Conservation (phyloP, 1,140 invertebrate genomes). For the Phocides pigmalion region DNA sequence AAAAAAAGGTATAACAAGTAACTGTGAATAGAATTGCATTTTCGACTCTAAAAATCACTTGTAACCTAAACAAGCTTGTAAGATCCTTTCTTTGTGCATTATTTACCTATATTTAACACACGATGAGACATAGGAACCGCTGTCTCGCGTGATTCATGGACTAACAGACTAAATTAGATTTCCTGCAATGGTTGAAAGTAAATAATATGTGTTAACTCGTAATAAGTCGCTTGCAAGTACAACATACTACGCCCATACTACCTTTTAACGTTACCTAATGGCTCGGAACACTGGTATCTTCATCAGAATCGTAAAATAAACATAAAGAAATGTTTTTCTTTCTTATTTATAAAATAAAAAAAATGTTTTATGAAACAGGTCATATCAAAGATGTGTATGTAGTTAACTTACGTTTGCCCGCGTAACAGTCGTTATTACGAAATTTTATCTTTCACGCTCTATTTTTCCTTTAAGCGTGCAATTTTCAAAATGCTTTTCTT, state of each 20-base stretch:
- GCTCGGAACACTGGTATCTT: not conserved
- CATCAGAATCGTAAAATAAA: not conserved
- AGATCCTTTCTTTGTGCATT: not conserved
- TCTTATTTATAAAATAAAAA: not conserved
- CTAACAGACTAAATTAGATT: conserved; percentile 19
- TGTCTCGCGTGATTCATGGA: conserved; percentile 3
- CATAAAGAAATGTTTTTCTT: no score
- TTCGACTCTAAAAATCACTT: not conserved
- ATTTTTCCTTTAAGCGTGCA: no score
- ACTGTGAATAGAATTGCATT: no score
- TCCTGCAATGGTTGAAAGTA: conserved; percentile 8
- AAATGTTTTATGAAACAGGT: not conserved
- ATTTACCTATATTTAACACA: conserved; percentile 2
- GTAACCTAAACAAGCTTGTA: not conserved
- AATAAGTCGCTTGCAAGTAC: not conserved
- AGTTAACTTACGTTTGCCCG: no score
- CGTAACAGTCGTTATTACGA: no score
- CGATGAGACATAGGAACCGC: not conserved
- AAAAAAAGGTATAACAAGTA: no score
- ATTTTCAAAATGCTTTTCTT: no score
- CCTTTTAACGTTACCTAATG: not conserved
- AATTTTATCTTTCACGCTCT: no score
- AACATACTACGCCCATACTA: not conserved
- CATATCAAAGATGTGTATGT: not conserved
- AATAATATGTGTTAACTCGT: conserved; percentile 11